Evolutionary conservation across 2,888 invertebrate species (phyloP).

Genomic region (Calameuta filiformis): DNA sequence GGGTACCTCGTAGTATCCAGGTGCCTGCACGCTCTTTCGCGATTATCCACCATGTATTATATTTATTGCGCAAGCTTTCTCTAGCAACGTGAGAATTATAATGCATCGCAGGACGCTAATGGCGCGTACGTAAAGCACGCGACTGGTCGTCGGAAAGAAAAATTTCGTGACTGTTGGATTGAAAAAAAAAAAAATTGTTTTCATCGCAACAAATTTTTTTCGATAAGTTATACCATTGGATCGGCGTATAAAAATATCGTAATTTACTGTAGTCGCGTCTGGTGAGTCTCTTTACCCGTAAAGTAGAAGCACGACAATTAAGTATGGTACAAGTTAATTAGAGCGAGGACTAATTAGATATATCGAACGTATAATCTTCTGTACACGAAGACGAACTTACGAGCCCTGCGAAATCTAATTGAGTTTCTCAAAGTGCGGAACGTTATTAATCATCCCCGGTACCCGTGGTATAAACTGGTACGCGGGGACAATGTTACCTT

Average conservation of each 20-base stretch:
- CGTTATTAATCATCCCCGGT: background rate
- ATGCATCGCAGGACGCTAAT: background rate
- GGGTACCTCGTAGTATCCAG: conserved; percentile 49
- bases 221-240: too few species aligned
- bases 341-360: background rate
- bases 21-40: conserved; percentile 52
- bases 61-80: background rate
- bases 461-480: background rate
- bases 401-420: background rate
- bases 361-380: background rate
- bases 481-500: background rate
- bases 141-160: background rate
- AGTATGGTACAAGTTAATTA: background rate
- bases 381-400: background rate
- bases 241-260: too few species aligned
- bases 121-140: background rate
- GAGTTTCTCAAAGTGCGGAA: background rate
- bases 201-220: too few species aligned
- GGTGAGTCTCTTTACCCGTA: background rate
- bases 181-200: too few species aligned
- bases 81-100: background rate
- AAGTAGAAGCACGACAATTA: background rate
- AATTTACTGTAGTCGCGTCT: background rate
- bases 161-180: background rate
- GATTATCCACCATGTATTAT: background rate